These are phyloP conservation scores for Sebastes nivosus DNA, from an alignment of 2,797 vertebrate species.

Conservation along the genomic window DNA sequence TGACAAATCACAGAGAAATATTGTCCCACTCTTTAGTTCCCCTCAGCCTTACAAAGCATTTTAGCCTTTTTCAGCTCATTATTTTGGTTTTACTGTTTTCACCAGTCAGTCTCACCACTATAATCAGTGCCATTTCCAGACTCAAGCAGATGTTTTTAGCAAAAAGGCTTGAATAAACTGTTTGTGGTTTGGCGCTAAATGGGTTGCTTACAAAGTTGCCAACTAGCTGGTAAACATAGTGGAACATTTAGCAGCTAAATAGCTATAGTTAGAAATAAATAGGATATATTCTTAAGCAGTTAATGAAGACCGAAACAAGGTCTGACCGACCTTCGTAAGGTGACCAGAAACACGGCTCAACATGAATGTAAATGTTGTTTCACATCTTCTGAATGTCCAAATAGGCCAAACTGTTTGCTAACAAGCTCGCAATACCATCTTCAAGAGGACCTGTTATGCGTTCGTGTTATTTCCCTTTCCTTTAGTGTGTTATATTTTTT, in stretches of 20 bases:
- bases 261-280: background rate
- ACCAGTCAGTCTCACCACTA: background rate
- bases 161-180: background rate
- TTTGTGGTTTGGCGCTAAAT: background rate
- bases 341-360: background rate
- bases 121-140: background rate
- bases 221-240: background rate
- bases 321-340: background rate
- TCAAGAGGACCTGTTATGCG: too few relatives aligned
- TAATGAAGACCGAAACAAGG: too few relatives aligned
- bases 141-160: background rate
- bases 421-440: too few relatives aligned
- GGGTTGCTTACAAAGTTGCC: background rate
- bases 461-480: rapidly evolving
- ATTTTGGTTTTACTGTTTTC: background rate
- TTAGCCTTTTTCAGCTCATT: background rate
- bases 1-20: background rate
- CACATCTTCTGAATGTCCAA: too few relatives aligned
- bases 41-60: background rate
- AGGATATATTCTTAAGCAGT: background rate
- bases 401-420: background rate
- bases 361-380: background rate
- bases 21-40: background rate
- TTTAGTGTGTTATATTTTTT: too few relatives aligned
- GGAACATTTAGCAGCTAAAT: background rate